Evolutionary conservation across 1,140 invertebrate genomes (phyloP), one percentile per base, ranked within the genome.

Genomic region (Proales similis): DNA sequence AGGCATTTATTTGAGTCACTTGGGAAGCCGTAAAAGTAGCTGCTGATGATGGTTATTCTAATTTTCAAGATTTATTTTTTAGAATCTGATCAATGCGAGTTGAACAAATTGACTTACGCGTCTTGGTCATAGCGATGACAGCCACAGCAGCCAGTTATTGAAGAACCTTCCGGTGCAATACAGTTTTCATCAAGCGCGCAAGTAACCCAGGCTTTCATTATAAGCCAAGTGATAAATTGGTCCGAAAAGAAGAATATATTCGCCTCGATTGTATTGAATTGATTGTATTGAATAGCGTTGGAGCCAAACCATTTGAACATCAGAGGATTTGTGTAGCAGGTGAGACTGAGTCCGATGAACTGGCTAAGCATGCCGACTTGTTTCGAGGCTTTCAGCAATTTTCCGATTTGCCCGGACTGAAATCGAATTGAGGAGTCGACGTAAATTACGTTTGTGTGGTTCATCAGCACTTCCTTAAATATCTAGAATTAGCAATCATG

Each of bases 111-210:
- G n/a, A n/a, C n/a, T n/a, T n/a, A n/a, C n/a, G 51, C 51, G 17
- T 57, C 51, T 61, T 61, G 53, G 47, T 61, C 53, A 30, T 22
- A 61, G 47, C 53, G 53, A 61, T 61, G 53, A 20, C 51, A 57
- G 14, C 51, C 51, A 39, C 51, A 57, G 22, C 51, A 57, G 19
- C 51, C 36, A 57, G 24, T 29, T 11, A 57, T 57, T 39, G 33
- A 39, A 39, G 24, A 29, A 17, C 51, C 39, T 9, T 22, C 6
- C 5, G 53, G 53, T 17, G 53, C 39, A 20, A 61, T 61, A 45
- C 53, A 61, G 14, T 29, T 1, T 30, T 43, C 39, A 22, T 61
- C 53, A 7, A 61, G 33, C 4, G 53, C 53, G 27, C 53, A 61
- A 19, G 53, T 61, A 30, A 61, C 39, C 53, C 53, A 61, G 1